Conservation (phyloP, 2,113 vertebrate genomes). For the Lophura nycthemera region DNA sequence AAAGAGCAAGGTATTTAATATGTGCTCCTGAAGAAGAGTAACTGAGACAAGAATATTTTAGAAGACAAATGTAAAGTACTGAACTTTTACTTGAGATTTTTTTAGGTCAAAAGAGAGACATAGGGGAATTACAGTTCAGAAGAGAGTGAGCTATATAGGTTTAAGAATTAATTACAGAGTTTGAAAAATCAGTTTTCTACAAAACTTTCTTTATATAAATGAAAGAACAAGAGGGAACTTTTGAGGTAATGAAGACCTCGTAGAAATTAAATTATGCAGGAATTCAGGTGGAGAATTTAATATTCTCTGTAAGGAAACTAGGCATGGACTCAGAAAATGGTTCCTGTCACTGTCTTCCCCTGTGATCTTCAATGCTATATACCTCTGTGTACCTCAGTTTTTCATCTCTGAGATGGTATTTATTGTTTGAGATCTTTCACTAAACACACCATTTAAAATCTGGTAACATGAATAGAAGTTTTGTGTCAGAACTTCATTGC, state of each 20-base stretch:
- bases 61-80: background rate
- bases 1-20: background rate
- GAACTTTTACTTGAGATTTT: background rate
- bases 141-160: background rate
- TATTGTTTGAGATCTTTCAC: background rate
- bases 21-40: background rate
- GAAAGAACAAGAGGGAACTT: background rate
- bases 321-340: background rate
- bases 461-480: background rate
- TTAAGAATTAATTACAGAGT: background rate
- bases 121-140: background rate
- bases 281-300: slow-evolving; percentile 1
- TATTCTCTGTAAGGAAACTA: slow-evolving; percentile 31
- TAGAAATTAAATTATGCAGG: background rate
- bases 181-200: background rate
- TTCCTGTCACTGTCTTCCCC: background rate
- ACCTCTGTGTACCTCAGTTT: background rate
- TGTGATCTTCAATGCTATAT: background rate
- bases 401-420: background rate
- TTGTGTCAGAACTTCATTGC: background rate
- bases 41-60: background rate
- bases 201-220: background rate
- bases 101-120: background rate
- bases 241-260: background rate
- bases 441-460: background rate